Base-by-base conservation (phyloP, 2,888 invertebrate species). In the Amphipyra berbera region DNA sequence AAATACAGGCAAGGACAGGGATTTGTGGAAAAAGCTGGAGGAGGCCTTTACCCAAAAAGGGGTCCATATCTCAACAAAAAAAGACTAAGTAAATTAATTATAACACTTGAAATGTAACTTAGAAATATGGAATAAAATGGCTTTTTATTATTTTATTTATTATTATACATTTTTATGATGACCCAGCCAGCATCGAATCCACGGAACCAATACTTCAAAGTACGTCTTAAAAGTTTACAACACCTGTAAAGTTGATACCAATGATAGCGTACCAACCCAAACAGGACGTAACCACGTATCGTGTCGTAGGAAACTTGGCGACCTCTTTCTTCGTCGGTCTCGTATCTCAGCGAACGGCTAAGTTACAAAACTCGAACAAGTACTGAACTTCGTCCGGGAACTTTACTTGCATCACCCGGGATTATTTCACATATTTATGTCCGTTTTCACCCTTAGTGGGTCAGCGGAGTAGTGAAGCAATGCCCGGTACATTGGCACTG, bases 401-500 rank as follows among this genome's bases (percentile, higher is more conserved):
- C 57, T 75, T 64, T 14, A 41, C 54, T 75, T 33, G 27, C 46
- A 49, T 59, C 49, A 41, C 47, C 41, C 27, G 8, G 52, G 74
- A 73, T 72, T 44, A 67, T 56, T 61, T 45, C 68, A 61, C 27
- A 61, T 50, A 69, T 67, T 72, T 67, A 74, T 70, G 48, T 47
- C 52, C 38, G 15, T 33, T 10, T 42, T 30, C 21, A 30, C 48
- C 13, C 35, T 48, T 68, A 55, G 50, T 68, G 38, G 68, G 68
- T 67, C 54, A 67, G 54, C 21, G 0, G 47, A 50, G 38, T 9
- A 54, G 45, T 66, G 47, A 52, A 52, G 10, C 13, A 40, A n/a
- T 14, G 27, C 38, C 30, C 13, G 42, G 38, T 45, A 41, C 38
- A 50, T 65, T 46, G 53, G 46, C 35, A 50, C 6, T 27, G 41